These are phyloP conservation scores for Leptonema lineaticorne DNA, from an alignment of 1,140 invertebrate species.

Conservation along the genomic window DNA sequence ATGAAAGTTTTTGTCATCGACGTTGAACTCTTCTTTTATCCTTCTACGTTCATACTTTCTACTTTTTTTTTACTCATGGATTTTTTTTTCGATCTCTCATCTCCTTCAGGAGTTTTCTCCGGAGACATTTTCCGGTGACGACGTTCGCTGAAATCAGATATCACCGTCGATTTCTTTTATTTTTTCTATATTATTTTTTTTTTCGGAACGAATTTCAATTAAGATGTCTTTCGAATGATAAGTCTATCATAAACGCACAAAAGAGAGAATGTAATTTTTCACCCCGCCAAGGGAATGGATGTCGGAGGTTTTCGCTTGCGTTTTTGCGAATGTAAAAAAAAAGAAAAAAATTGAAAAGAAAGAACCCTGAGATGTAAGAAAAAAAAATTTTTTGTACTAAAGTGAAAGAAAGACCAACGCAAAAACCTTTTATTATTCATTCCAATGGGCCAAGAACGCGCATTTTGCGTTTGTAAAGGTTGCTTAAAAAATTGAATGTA, in stretches of 20 bases:
- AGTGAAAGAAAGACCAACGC: background rate
- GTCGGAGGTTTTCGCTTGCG: background rate
- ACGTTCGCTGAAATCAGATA: background rate
- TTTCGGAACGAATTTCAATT: conserved; percentile 8
- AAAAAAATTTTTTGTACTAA: background rate
- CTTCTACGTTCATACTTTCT: too few species aligned
- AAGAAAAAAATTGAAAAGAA: background rate
- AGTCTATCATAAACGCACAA: conserved; percentile 19
- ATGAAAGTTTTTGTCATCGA: background rate
- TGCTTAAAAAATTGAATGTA: conserved; percentile 17
- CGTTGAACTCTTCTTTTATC: background rate
- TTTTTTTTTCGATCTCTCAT: too few species aligned
- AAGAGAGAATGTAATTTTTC: conserved; percentile 3
- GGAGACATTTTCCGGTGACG: background rate
- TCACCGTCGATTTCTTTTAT: background rate
- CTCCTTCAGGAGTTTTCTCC: too few species aligned
- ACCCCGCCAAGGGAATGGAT: background rate
- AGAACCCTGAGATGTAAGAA: background rate
- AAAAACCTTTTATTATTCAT: conserved; percentile 19
- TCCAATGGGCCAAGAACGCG: background rate
- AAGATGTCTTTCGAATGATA: conserved; percentile 11
- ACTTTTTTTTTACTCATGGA: too few species aligned
- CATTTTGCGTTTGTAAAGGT: conserved; percentile 11
- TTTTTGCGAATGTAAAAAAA: conserved; percentile 8
- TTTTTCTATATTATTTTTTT: background rate